These are phyloP conservation scores for Atractosteus spatula DNA, from an alignment of 2,113 vertebrate species.

Conservation along the genomic window DNA sequence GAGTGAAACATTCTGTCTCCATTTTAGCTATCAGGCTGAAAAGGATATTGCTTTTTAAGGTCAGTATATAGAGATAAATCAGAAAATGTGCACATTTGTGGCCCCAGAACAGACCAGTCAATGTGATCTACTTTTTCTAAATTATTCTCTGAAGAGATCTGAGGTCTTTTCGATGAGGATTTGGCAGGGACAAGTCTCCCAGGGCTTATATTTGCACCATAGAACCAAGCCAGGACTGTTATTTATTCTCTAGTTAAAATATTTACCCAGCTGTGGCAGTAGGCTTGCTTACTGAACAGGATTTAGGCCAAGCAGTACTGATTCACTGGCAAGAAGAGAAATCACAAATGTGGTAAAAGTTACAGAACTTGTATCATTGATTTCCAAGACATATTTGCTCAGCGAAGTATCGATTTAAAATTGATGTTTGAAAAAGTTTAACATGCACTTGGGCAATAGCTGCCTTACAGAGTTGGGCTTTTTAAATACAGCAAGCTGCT, in stretches of 20 bases:
- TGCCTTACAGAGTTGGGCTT: too few relatives aligned
- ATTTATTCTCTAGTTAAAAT: constrained; percentile 20
- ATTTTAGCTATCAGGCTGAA: too few relatives aligned
- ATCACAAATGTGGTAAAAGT: not conserved
- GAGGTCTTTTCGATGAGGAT: not conserved
- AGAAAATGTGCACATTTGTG: too few relatives aligned
- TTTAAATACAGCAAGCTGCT: too few relatives aligned
- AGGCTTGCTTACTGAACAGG: not conserved
- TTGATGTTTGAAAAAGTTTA: not conserved
- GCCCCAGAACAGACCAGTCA: too few relatives aligned
- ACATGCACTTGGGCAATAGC: too few relatives aligned
- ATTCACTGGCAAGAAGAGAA: not conserved
- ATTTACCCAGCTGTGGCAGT: constrained; percentile 10
- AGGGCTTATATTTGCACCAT: not conserved
- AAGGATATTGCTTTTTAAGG: too few relatives aligned
- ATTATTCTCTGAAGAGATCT: too few relatives aligned
- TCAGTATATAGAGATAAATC: too few relatives aligned
- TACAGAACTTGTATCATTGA: not conserved
- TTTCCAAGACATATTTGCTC: not conserved
- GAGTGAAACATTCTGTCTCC: too few relatives aligned
- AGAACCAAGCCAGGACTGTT: not conserved
- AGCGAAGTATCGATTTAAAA: not conserved
- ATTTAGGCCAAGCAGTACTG: constrained; percentile 2
- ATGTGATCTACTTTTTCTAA: too few relatives aligned
- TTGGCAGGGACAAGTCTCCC: constrained; percentile 11